Percentiles rank a stretch among this genome's conserved stretches.
These are phyloP conservation scores for Oryzias celebensis DNA, from an alignment of 2,113 vertebrate species.

Conservation along the genomic window DNA sequence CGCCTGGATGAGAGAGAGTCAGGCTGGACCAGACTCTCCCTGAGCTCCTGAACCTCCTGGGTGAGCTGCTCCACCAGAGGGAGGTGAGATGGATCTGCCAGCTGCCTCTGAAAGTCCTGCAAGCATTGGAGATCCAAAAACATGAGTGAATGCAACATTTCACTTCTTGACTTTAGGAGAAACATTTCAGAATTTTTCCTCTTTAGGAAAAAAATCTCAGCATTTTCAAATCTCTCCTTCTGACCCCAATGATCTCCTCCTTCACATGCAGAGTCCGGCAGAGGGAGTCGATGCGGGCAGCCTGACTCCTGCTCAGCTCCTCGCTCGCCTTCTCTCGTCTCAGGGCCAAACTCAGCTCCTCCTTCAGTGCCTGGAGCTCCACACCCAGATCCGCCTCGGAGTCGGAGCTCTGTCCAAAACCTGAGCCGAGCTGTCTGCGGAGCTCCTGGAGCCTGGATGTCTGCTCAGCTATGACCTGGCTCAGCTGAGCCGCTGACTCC, in stretches of 20 bases:
- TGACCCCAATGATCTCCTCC: conserved; percentile 88
- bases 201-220: no score
- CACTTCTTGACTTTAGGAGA: no score
- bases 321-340: conserved; percentile 85
- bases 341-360: conserved; percentile 83
- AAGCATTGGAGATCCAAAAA: conserved; percentile 7
- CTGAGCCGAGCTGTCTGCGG: conserved; percentile 74
- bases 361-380: conserved; percentile 77
- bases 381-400: conserved; percentile 6
- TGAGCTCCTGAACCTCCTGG: conserved; percentile 84
- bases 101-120: conserved; percentile 86
- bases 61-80: conserved; percentile 84
- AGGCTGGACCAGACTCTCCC: conserved; percentile 76
- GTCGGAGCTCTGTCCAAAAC: neutral
- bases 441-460: conserved; percentile 80
- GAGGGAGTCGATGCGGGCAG: conserved; percentile 79
- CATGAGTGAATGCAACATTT: neutral
- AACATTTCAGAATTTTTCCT: no score
- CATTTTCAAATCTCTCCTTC: conserved; percentile 1
- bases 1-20: conserved; percentile 70
- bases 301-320: conserved; percentile 84
- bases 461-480: conserved; percentile 81
- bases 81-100: conserved; percentile 84
- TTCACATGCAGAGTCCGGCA: conserved; percentile 82
- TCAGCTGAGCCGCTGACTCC: conserved; percentile 79